phyloP scores from a whole-genome alignment of 2,113 vertebrate species.

The Pelusios castaneus region DNA sequence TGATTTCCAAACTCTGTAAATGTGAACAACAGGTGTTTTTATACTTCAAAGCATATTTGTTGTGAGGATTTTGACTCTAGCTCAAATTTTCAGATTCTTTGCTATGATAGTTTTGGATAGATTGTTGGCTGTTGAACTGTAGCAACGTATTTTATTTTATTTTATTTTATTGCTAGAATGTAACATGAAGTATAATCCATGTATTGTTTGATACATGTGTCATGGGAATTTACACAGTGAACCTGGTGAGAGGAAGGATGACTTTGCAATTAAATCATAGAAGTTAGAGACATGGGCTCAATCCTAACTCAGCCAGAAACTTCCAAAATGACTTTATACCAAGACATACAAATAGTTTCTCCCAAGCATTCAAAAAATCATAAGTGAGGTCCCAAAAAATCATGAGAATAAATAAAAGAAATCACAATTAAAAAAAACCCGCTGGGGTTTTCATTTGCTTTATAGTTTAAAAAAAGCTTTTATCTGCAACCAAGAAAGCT shows the following conservation, averaged over 20 bases:
- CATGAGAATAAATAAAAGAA: background rate
- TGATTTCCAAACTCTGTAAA: background rate
- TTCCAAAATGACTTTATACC: background rate
- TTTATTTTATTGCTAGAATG: background rate
- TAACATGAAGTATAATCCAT: background rate
- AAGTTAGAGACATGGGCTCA: background rate
- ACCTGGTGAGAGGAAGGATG: background rate
- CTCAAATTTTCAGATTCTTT: background rate
- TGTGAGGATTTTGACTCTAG: background rate
- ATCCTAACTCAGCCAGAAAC: background rate
- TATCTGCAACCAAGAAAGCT: background rate
- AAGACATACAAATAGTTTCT: background rate
- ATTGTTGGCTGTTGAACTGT: background rate
- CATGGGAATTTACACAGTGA: background rate
- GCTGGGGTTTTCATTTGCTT: background rate
- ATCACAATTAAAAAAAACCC: background rate
- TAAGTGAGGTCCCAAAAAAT: background rate
- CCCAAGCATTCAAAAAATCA: background rate
- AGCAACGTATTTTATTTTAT: background rate
- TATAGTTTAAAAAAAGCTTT: background rate
- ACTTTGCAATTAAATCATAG: background rate
- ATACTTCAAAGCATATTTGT: background rate
- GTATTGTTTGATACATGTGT: conserved; percentile 15
- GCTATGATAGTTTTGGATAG: background rate
- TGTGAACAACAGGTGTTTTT: background rate